These are phyloP conservation scores for Malacosoma neustria DNA, from an alignment of 2,888 invertebrate species.

Conservation along the genomic window DNA sequence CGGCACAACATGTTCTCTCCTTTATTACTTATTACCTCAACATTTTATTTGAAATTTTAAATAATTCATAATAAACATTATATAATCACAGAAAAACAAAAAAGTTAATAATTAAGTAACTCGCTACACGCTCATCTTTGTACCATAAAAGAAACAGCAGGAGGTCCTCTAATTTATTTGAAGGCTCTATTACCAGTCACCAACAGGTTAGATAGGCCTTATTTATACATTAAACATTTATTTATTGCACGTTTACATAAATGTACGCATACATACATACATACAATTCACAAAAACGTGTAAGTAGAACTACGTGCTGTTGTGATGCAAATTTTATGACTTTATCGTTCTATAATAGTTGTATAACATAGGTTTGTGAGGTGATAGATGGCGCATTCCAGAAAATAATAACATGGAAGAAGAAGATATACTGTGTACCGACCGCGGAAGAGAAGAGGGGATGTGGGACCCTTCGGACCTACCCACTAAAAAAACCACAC, in stretches of 20 bases:
- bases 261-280: background rate
- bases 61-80: too few relatives aligned
- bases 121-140: background rate
- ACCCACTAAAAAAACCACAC: too few relatives aligned
- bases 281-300: background rate
- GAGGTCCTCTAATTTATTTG: conserved; percentile 53
- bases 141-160: conserved; percentile 21
- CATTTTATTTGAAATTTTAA: too few relatives aligned
- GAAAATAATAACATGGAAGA: too few relatives aligned
- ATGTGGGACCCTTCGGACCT: too few relatives aligned
- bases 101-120: background rate
- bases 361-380: too few relatives aligned
- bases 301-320: background rate
- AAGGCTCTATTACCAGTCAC: conserved; percentile 38
- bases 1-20: too few relatives aligned
- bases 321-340: background rate
- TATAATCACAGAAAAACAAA: background rate
- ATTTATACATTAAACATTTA: background rate
- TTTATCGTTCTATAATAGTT: background rate
- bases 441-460: too few relatives aligned
- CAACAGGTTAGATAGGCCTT: background rate
- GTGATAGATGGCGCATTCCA: too few relatives aligned
- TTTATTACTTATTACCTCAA: too few relatives aligned
- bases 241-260: background rate
- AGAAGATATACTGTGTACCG: too few relatives aligned